phyloP scores from a whole-genome alignment of 2,888 invertebrate species.

The Alentia gelatinosa region DNA sequence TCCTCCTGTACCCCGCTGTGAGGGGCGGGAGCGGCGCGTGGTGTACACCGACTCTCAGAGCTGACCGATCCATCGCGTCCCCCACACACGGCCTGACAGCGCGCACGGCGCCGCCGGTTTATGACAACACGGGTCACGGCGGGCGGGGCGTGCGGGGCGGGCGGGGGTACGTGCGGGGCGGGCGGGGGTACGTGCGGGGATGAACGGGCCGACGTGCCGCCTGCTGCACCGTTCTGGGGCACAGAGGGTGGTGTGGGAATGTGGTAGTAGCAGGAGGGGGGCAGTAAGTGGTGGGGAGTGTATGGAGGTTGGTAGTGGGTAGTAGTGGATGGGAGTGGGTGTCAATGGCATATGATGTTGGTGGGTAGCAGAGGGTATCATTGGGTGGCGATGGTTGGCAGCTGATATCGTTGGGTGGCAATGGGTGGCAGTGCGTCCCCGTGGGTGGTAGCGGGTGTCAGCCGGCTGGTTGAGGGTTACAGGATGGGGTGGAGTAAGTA shows the following conservation, averaged over 20 bases:
- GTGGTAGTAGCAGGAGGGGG: not conserved
- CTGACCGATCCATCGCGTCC: not conserved
- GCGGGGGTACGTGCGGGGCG: not conserved
- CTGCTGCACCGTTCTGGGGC: not conserved
- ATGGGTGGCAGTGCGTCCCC: too few relatives aligned
- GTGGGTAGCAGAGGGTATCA: not conserved
- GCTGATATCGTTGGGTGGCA: too few relatives aligned
- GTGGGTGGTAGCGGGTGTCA: too few relatives aligned
- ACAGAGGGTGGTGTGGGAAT: not conserved
- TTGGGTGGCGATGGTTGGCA: too few relatives aligned
- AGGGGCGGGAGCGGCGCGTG: not conserved
- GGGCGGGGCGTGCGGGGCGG: constrained; percentile 8
- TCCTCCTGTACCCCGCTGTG: not conserved
- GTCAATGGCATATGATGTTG: too few relatives aligned
- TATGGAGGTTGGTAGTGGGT: not conserved
- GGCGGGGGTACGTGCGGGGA: not conserved
- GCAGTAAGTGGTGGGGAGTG: not conserved
- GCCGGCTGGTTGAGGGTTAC: too few relatives aligned
- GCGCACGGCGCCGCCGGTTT: not conserved
- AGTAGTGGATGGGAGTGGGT: not conserved
- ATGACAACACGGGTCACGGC: constrained; percentile 45
- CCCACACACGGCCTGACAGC: not conserved
- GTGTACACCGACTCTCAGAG: not conserved
- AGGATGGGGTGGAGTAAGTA: too few relatives aligned
- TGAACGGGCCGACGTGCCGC: not conserved